Evolutionary conservation across 2,113 vertebrate species (phyloP), one percentile per base, ranked within the genome.

Genomic region (Neolamprologus caudopunctatus): DNA sequence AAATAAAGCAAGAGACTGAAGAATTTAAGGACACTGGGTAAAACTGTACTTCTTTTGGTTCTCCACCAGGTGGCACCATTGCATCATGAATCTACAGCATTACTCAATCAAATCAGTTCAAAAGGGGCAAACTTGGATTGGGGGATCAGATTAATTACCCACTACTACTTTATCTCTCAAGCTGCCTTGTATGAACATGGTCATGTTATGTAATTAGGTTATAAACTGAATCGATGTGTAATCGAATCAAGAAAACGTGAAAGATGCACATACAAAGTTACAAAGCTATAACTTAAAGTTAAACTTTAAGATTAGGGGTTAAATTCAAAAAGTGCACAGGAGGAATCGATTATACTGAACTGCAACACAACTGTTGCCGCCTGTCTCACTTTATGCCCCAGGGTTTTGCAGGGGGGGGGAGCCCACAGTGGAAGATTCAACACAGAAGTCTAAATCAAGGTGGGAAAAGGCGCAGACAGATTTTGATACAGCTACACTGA

Each of bases 1-100:
- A 66, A 35, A 66, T 37, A 5, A 66, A 66, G 61, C 1, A 37
- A 37, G 61, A 66, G 31, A 35, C 33, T 37, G 33, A 66, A 21
- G 7, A 68, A 37, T 68, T 37, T 21, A 37, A 66, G 19, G 17
- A 66, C 61, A 66, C 61, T 35, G 31, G 61, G 31, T 12, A 66
- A 66, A 66, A 1, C 17, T 37, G 61, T 1, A 66, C 61, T n/a
- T 16, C 17, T 33, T 17, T 17, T 4, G 16, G 19, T 47, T 73
- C 3, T 26, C 93, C 94, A 92, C 89, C 75, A 80, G 4, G 81
- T 21, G 89, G 40, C 90, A 35, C 45, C 83, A 5, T 91, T 86
- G 73, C 11, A 14, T 55, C 58, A 21, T 19, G 14, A 12, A 40
- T 63, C 11, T 9, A 1, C n/a, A 50, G 4, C 17, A 28, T 24